Evolutionary conservation across 2,113 vertebrate species (phyloP), one percentile per base, ranked within the genome.

Genomic region (Melanerpes formicivorus): DNA sequence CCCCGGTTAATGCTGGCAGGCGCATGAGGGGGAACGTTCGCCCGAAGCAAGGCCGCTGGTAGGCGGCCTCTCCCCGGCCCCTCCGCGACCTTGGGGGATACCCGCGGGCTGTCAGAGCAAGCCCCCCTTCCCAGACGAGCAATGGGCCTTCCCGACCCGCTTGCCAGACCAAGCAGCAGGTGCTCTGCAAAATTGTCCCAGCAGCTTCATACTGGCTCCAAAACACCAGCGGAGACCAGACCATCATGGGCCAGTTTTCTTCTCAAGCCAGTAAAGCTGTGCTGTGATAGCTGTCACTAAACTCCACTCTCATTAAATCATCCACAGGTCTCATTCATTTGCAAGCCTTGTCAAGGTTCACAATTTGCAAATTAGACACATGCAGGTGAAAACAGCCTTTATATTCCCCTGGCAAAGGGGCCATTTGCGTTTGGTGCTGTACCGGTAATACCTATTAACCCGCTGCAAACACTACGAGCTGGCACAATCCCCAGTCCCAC

Each of bases 371-470:
- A 26, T 13, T 8, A 15, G 65, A 40, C 30, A n/a, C 3, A 14
- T 0, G 13, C 34, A 11, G 29, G 11, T 16, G 42, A 23, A 56
- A 55, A 34, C 0, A 10, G 22, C 52, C 55, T 15, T 2, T 5
- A 25, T 5, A 5, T 26, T 83, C 27, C 25, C 40, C 58, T 4
- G 19, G 69, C 19, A 27, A 14, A 64, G 34, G 48, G 46, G 12
- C 59, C 2, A 27, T 1, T 13, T 16, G 60, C 22, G 13, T 7
- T n/a, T 1, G 58, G 21, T 5, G 3, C 21, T 3, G 63, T 11
- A 11, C 11, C 14, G 1, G 22, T 1, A 15, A 37, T 5, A 19
- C 2, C 42, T 1, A 2, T 9, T 27, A 27, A 11, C 22, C 40
- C 6, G 6, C 4, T 9, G 34, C 56, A 13, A 25, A 18, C 23